These are phyloP conservation scores for Poicephalus gulielmi DNA, from an alignment of 2,113 vertebrate genomes.

Conservation along the genomic window DNA sequence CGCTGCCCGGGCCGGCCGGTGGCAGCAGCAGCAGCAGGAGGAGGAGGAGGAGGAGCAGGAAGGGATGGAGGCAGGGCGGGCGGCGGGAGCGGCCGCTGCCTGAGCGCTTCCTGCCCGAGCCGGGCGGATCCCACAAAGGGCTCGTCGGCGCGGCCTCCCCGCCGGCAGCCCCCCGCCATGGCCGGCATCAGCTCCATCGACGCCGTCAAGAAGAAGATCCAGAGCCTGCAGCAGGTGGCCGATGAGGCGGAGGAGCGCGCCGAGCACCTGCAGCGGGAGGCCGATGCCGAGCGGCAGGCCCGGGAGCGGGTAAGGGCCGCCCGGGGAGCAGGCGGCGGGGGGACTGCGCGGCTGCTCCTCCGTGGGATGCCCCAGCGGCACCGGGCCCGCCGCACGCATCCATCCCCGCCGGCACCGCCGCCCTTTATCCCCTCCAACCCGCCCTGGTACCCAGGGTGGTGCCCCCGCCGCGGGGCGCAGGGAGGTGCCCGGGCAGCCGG, in stretches of 20 bases:
- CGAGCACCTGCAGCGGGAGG: slow-evolving; percentile 77
- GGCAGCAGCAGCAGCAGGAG: not conserved
- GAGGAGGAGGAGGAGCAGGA: slow-evolving; percentile 37
- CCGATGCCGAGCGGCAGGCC: slow-evolving; percentile 78
- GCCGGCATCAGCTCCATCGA: slow-evolving; percentile 75
- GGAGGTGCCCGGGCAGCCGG: not conserved
- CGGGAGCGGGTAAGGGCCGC: slow-evolving; percentile 70
- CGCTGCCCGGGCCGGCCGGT: not conserved
- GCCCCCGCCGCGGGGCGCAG: not conserved
- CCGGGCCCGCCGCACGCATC: not conserved
- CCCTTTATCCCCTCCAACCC: not conserved
- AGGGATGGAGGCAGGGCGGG: slow-evolving; percentile 47
- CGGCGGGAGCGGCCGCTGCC: slow-evolving; percentile 7
- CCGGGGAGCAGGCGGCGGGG: not conserved
- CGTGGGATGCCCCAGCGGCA: not conserved
- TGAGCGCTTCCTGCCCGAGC: slow-evolving; percentile 38
- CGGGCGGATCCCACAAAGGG: slow-evolving; percentile 34
- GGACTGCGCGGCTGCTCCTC: not conserved
- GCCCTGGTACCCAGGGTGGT: not conserved
- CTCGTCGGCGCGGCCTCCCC: not conserved
- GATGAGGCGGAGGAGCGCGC: slow-evolving; percentile 83
- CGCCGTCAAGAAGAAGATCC: slow-evolving; percentile 84
- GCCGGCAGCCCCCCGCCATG: slow-evolving; percentile 6
- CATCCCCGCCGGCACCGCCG: not conserved
- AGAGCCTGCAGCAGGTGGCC: slow-evolving; percentile 81